phyloP scores from a whole-genome alignment of 2,113 vertebrate genomes.

The Periophthalmus modestus region DNA sequence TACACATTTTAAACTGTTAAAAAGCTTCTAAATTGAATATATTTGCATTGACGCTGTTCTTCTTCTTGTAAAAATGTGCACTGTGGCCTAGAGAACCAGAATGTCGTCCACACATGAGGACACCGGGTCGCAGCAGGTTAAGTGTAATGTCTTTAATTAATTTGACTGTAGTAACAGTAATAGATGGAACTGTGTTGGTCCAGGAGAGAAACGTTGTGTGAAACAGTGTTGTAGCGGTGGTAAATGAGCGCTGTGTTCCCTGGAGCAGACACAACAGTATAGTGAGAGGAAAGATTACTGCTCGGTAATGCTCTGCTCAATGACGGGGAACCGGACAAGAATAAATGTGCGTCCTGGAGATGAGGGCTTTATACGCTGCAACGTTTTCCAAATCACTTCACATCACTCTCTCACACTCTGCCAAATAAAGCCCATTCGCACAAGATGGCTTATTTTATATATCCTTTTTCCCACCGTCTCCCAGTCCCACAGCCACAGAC shows the following conservation, averaged over 20 bases:
- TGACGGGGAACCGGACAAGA: constrained; percentile 46
- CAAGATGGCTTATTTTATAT: neutral
- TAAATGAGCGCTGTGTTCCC: neutral
- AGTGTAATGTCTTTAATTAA: neutral
- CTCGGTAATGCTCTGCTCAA: constrained; percentile 44
- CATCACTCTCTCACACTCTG: constrained; percentile 40
- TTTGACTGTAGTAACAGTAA: neutral
- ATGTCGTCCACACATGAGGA: too few species aligned
- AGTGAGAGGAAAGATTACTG: constrained; percentile 33
- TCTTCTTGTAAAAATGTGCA: too few species aligned
- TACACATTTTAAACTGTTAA: too few species aligned
- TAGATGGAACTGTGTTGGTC: neutral
- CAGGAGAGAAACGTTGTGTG: neutral
- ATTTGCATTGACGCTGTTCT: too few species aligned
- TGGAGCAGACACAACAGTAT: constrained; percentile 7
- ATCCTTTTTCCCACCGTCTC: too few species aligned
- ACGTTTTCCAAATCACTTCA: constrained; percentile 51
- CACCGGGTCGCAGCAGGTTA: too few species aligned
- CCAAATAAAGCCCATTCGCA: constrained; percentile 6
- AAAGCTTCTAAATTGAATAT: too few species aligned
- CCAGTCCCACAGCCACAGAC: neutral
- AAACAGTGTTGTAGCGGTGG: neutral
- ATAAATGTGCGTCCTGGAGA: constrained; percentile 47
- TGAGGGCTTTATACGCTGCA: constrained; percentile 38
- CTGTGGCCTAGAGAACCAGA: too few species aligned